Percentiles rank a stretch among this genome's conserved stretches.
These are phyloP conservation scores for Amitus sp. DNA, from an alignment of 2,888 invertebrate species.

Conservation along the genomic window DNA sequence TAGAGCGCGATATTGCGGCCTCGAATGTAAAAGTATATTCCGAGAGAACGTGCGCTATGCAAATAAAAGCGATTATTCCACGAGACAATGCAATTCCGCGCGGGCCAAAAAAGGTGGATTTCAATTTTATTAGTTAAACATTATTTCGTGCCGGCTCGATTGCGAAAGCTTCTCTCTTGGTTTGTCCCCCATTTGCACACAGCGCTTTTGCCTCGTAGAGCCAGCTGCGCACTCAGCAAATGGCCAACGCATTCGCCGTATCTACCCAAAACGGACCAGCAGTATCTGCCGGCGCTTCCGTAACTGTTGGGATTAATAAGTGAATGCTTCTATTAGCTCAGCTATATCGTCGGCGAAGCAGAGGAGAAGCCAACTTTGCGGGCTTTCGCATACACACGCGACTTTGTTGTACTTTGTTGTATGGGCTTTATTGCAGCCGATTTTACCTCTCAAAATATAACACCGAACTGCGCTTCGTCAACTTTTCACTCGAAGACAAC, in stretches of 20 bases:
- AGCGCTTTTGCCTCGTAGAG: slow-evolving; percentile 32
- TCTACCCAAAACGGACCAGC: slow-evolving; percentile 16
- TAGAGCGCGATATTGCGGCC: no score
- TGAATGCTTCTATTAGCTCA: slow-evolving; percentile 40
- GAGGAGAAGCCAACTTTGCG: slow-evolving; percentile 37
- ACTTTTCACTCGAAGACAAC: no score
- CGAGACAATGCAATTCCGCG: no score
- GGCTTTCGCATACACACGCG: slow-evolving; percentile 16
- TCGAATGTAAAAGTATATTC: no score
- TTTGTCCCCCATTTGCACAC: slow-evolving; percentile 33
- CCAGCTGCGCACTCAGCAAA: slow-evolving; percentile 40
- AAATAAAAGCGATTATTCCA: no score
- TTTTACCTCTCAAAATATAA: not conserved
- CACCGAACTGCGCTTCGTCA: not conserved
- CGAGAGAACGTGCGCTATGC: no score
- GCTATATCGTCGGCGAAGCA: slow-evolving; percentile 35
- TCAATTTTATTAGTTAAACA: slow-evolving; percentile 8
- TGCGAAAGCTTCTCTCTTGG: not conserved
- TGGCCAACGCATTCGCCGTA: slow-evolving; percentile 38
- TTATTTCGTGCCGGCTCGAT: not conserved
- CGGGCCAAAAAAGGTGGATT: not conserved
- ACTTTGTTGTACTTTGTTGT: slow-evolving; percentile 26
- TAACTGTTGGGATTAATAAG: slow-evolving; percentile 43
- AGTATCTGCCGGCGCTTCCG: slow-evolving; percentile 32
- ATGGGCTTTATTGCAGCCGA: not conserved